These are phyloP conservation scores for Nycteola revayana DNA, from an alignment of 2,888 invertebrate genomes.

Conservation along the genomic window DNA sequence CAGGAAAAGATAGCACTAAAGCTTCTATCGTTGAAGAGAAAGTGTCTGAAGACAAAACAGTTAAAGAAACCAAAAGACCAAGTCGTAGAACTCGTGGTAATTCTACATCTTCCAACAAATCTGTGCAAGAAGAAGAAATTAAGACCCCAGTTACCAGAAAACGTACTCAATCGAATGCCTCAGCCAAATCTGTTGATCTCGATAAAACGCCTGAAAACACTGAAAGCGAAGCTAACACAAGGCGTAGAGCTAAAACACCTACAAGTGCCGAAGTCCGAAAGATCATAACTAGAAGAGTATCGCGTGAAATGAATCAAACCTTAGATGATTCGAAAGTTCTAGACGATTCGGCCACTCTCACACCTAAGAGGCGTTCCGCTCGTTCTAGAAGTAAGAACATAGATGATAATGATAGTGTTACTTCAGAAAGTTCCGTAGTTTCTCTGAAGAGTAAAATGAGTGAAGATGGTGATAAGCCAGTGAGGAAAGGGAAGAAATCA, in stretches of 20 bases:
- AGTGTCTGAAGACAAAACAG: slow-evolving; percentile 7
- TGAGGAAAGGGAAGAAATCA: slow-evolving; percentile 57
- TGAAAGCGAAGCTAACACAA: slow-evolving; percentile 15
- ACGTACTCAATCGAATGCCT: slow-evolving; percentile 53
- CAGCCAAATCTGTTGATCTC: slow-evolving; percentile 43
- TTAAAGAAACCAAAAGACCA: slow-evolving; percentile 15
- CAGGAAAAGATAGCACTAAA: slow-evolving; percentile 3
- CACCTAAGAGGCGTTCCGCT: slow-evolving; percentile 50
- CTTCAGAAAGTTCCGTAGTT: slow-evolving; percentile 55
- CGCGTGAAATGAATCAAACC: slow-evolving; percentile 56
- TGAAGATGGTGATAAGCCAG: slow-evolving; percentile 45
- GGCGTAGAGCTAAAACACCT: slow-evolving; percentile 53
- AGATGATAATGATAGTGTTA: slow-evolving; percentile 62
- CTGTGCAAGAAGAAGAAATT: slow-evolving; percentile 26
- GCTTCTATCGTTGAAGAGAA: not conserved
- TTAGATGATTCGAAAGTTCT: slow-evolving; percentile 46
- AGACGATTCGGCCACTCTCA: slow-evolving; percentile 45
- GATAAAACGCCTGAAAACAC: slow-evolving; percentile 45
- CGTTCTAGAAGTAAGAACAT: slow-evolving; percentile 48
- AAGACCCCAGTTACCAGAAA: slow-evolving; percentile 57
- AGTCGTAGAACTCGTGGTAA: slow-evolving; percentile 36
- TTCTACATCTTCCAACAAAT: slow-evolving; percentile 44
- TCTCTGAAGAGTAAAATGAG: slow-evolving; percentile 48
- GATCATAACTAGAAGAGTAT: slow-evolving; percentile 65
- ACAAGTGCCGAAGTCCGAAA: slow-evolving; percentile 56